Base-by-base conservation (phyloP, 2,113 vertebrate species). In the Promerops cafer region DNA sequence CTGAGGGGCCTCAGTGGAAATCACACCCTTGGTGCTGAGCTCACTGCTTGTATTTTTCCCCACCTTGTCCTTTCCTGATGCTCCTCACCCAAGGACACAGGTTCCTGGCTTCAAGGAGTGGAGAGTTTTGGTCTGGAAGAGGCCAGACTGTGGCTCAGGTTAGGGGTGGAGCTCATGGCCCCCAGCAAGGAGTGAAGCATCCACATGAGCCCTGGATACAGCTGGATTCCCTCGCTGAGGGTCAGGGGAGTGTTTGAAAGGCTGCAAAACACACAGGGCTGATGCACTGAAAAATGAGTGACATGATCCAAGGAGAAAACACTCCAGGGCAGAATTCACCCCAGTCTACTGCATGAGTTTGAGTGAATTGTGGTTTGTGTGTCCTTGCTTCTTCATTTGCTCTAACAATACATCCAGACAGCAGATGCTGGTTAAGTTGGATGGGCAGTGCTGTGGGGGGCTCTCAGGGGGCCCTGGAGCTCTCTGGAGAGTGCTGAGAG, bases 1-100 rank as follows among this genome's bases (percentile, higher is more conserved):
- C 71, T n/a, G 66, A 93, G 93, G 64, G 90, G 81, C 90, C 61
- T 93, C 94, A 54, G 18, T 47, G 72, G 84, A 95, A 96, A 88
- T 89, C 87, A 74, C 59, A 77, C n/a, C 2, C 42, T 57, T n/a
- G 56, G 42, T 70, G 35, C 87, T 85, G 85, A 94, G 83, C 90
- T 96, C 82, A 90, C 93, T 27, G 74, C 26, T 95, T 26, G 4
- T 86, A 81, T 94, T 97, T 96, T 82, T 66, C n/a, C 71, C 54
- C 13, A 28, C 52, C 40, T 52, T 50, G 52, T 95, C 89, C 90
- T 82, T 84, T 87, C 71, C 81, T 90, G 90, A 87, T 82, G 72
- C 90, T 96, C 93, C 77, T 83, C 30, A 74, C 59, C 35, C 89
- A 93, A 76, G 76, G 75, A 59, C 20, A 37, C 40, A 35, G 54